These are phyloP conservation scores for Cyprinella venusta DNA, from an alignment of 2,797 vertebrate species.

Conservation along the genomic window DNA sequence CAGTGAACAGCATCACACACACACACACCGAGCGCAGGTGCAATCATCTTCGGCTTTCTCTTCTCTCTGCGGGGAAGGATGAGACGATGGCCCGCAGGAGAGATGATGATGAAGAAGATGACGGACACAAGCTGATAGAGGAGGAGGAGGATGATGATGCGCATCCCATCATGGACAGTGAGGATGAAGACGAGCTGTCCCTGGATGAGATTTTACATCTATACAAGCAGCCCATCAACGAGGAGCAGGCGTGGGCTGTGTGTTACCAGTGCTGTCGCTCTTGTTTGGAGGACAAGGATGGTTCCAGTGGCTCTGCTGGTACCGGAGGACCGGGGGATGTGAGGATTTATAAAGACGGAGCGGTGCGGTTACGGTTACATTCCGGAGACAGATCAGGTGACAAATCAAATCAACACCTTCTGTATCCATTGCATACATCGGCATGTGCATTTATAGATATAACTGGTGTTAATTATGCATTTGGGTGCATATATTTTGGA, in stretches of 20 bases:
- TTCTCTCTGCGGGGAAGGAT: slow-evolving; percentile 67
- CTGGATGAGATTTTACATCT: slow-evolving; percentile 88
- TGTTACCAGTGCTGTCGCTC: slow-evolving; percentile 91
- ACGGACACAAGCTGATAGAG: slow-evolving; percentile 65
- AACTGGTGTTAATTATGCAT: background rate
- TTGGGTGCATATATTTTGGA: background rate
- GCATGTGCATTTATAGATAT: background rate
- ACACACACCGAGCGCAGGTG: slow-evolving; percentile 64
- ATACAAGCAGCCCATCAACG: slow-evolving; percentile 95
- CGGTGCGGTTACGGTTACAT: slow-evolving; percentile 26
- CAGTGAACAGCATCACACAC: slow-evolving; percentile 16
- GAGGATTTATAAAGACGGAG: slow-evolving; percentile 36
- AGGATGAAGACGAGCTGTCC: slow-evolving; percentile 76
- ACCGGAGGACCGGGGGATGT: background rate
- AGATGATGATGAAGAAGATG: slow-evolving; percentile 66
- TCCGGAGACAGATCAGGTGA: slow-evolving; percentile 38
- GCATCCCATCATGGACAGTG: slow-evolving; percentile 65
- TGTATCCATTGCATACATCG: background rate
- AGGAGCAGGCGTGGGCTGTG: slow-evolving; percentile 98
- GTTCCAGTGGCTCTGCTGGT: background rate
- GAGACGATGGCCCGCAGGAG: slow-evolving; percentile 76
- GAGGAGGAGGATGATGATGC: slow-evolving; percentile 40
- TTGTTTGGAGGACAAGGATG: slow-evolving; percentile 64
- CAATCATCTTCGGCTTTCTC: background rate
- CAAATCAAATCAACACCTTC: background rate